Percentiles rank a stretch among this genome's conserved stretches.
Evolutionary conservation across 2,113 vertebrate genomes (phyloP).

Genomic region (Callaeas wilsoni): DNA sequence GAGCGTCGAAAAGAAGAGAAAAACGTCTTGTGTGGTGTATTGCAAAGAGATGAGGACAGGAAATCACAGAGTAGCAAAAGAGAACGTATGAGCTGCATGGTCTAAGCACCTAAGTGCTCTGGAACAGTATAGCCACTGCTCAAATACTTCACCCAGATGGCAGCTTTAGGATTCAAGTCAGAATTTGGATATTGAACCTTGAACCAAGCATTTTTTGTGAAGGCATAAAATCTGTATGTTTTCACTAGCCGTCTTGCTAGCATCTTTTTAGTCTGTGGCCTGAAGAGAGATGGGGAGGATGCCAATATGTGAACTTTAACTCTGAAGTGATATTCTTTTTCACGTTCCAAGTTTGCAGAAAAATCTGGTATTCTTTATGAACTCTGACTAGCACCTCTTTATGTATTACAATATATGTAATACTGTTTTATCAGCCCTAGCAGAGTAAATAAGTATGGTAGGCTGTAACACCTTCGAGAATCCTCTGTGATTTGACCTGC

Average conservation of each 20-base stretch:
- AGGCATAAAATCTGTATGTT: not conserved
- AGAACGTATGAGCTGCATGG: rapidly evolving
- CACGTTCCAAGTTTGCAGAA: not conserved
- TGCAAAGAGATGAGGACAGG: not conserved
- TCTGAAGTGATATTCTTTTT: not conserved
- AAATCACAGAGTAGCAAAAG: not conserved
- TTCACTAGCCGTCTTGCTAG: not conserved
- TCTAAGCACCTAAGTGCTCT: not conserved
- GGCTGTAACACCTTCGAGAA: not conserved
- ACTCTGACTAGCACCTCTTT: not conserved
- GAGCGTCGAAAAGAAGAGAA: not conserved
- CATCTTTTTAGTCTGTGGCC: not conserved
- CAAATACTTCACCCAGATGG: not conserved
- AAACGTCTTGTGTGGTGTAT: not conserved
- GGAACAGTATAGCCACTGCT: not conserved
- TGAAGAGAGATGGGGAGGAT: not conserved
- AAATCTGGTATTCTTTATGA: not conserved
- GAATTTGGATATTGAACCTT: not conserved
- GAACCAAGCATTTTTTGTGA: not conserved
- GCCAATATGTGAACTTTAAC: not conserved
- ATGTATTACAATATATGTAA: not conserved
- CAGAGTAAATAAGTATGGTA: not conserved
- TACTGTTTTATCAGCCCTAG: not conserved
- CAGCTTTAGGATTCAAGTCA: not conserved
- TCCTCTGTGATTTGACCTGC: not conserved